Conservation (phyloP, 2,888 invertebrate species). For the Mechanitis messenoides region DNA sequence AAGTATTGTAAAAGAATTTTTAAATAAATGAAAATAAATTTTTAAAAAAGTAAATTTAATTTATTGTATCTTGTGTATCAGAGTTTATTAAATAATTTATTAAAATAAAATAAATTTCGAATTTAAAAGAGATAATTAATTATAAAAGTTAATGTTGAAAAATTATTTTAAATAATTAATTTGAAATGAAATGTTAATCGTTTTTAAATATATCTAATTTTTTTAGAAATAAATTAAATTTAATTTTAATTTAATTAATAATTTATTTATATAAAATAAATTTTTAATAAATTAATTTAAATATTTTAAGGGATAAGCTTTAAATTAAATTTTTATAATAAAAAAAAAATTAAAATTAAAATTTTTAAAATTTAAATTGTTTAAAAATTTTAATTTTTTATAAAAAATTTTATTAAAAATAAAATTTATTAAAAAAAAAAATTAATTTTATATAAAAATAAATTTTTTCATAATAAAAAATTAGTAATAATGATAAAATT, state of each 20-base stretch:
- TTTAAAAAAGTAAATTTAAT: conserved; percentile 73
- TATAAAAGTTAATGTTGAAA: conserved; percentile 76
- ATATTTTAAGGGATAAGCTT: conserved; percentile 79
- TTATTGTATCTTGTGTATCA: conserved; percentile 85
- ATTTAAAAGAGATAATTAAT: conserved; percentile 78
- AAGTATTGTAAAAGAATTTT: conserved; percentile 76
- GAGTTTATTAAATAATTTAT: conserved; percentile 76
- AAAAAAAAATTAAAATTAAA: conserved; percentile 43
- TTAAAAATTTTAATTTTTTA: conserved; percentile 71
- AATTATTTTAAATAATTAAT: conserved; percentile 79
- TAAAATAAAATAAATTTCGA: conserved; percentile 72
- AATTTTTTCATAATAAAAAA: conserved; percentile 60
- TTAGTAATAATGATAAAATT: conserved; percentile 77
- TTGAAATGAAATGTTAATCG: conserved; percentile 81
- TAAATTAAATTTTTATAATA: conserved; percentile 74
- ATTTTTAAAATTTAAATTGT: conserved; percentile 77
- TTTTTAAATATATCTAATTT: conserved; percentile 82
- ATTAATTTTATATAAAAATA: conserved; percentile 66
- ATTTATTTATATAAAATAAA: conserved; percentile 39
- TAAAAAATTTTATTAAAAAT: conserved; percentile 55
- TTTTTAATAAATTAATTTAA: conserved; percentile 43
- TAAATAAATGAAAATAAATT: conserved; percentile 69
- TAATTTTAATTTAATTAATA: conserved; percentile 66
- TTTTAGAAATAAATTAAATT: conserved; percentile 76
- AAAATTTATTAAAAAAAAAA: conserved; percentile 48